Percentiles rank a stretch among this genome's conserved stretches.
Evolutionary conservation across 1,140 invertebrate genomes (phyloP).

Genomic region (Hyles euphorbiae): DNA sequence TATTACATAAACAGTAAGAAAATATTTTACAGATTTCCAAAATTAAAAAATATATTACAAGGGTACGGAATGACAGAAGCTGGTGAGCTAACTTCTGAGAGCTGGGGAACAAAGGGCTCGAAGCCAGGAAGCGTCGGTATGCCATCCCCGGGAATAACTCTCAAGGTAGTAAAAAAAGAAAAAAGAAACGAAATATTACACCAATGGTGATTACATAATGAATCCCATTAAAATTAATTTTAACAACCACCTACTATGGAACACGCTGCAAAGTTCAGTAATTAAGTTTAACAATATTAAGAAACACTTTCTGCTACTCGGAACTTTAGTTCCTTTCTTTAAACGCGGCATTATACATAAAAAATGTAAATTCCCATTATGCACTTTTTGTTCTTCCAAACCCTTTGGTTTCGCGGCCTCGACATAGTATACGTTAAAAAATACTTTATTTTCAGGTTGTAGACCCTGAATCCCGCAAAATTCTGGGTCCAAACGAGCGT

Average conservation of each 20-base stretch:
- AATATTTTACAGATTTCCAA: constrained; percentile 46
- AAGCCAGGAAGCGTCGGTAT: constrained; percentile 47
- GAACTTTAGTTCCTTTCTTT: too few relatives aligned
- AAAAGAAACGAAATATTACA: not conserved
- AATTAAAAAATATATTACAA: constrained; percentile 58
- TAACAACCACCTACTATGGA: too few relatives aligned
- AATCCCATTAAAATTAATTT: too few relatives aligned
- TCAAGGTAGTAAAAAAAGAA: constrained; percentile 33
- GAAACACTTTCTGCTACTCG: too few relatives aligned
- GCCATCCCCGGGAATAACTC: constrained; percentile 39
- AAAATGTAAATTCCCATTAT: too few relatives aligned
- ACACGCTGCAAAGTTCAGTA: too few relatives aligned
- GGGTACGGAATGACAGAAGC: constrained; percentile 76
- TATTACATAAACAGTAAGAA: not conserved
- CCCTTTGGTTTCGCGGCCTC: constrained; percentile 16
- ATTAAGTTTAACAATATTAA: too few relatives aligned
- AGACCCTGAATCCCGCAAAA: constrained; percentile 74
- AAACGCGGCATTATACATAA: too few relatives aligned
- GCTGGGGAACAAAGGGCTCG: constrained; percentile 35
- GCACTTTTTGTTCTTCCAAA: too few relatives aligned
- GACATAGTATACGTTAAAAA: constrained; percentile 30
- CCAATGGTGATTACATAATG: not conserved
- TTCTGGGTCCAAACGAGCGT: constrained; percentile 73
- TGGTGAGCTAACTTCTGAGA: constrained; percentile 58
- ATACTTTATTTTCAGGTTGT: constrained; percentile 57